Evolutionary conservation across 1,140 invertebrate genomes (phyloP).

Genomic region (Acromyrmex heyeri): DNA sequence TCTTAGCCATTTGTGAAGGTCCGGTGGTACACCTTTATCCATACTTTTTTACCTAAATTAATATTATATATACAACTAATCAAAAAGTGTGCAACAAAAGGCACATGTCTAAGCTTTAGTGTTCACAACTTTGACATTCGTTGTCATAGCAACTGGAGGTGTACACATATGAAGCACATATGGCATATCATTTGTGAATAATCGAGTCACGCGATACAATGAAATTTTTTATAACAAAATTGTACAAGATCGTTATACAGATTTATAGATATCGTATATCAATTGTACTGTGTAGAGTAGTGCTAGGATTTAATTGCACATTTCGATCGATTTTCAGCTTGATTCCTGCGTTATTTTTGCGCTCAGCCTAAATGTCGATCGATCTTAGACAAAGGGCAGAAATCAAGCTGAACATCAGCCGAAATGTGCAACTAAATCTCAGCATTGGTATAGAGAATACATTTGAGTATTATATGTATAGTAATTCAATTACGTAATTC

Average conservation of each 20-base stretch:
- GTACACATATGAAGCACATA: neutral
- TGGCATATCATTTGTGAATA: conserved; percentile 13
- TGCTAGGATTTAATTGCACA: no score
- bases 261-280: conserved; percentile 19
- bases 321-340: no score
- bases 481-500: conserved; percentile 15
- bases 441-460: conserved; percentile 14
- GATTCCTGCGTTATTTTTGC: no score
- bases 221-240: conserved; percentile 51
- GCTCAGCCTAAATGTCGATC: no score
- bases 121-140: conserved; percentile 71
- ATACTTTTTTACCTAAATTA: conserved; percentile 63
- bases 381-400: no score
- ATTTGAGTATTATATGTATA: conserved; percentile 37
- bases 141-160: conserved; percentile 70
- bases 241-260: conserved; percentile 26
- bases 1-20: conserved; percentile 81
- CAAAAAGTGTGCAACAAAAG: conserved; percentile 1
- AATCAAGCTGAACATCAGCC: no score
- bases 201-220: conserved; percentile 35
- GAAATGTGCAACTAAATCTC: no score
- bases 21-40: conserved; percentile 76
- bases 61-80: conserved; percentile 14
- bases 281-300: conserved; percentile 28
- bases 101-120: conserved; percentile 3